Base-by-base conservation (phyloP, 2,113 vertebrate genomes). In the Psophia crepitans region DNA sequence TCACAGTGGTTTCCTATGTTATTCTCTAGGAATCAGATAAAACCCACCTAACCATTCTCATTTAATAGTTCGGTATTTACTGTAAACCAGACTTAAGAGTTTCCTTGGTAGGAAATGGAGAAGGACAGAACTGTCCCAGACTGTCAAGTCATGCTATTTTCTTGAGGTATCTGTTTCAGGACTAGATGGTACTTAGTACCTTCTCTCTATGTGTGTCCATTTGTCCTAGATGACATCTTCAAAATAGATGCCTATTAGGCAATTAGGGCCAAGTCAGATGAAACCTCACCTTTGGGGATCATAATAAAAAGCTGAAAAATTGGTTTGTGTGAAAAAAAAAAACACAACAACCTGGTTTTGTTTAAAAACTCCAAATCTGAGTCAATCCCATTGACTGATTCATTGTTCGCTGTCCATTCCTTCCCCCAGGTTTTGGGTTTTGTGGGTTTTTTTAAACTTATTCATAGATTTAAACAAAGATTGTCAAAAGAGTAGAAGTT, bases 261-360 rank as follows among this genome's bases (percentile, higher is more conserved):
- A 65, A 28, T 2, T 16, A 57, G 14, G 4, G 4, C 3, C 24
- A 61, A 81, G 48, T 23, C 9, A 77, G 24, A 48, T 41, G 11
- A 61, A 77, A 33, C 10, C 3, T 64, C 1, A 27, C 4, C 8
- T 73, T 28, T 35, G 17, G 9, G 1, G 7, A 20, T 39, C 5
- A 7, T 24, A 48, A 69, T 10, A 26, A 89, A 60, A 46, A 54
- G 7, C 1, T 39, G 5, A 39, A 43, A 69, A 39, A 30, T 2
- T 8, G 0, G 1, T 15, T 33, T 60, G 6, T 60, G 2, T 1
- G 21, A 44, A 48, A 76, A 69, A 26, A 66, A 20, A 41, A 37
- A 3, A 20, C n/a, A n/a, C n/a, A 14, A 18, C 33, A 37, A 16
- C 8, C 11, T 57, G 3, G 0, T 57, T 73, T 65, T 48, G 2